Evolutionary conservation across 2,888 invertebrate genomes (phyloP).

Genomic region (Globia sparganii): DNA sequence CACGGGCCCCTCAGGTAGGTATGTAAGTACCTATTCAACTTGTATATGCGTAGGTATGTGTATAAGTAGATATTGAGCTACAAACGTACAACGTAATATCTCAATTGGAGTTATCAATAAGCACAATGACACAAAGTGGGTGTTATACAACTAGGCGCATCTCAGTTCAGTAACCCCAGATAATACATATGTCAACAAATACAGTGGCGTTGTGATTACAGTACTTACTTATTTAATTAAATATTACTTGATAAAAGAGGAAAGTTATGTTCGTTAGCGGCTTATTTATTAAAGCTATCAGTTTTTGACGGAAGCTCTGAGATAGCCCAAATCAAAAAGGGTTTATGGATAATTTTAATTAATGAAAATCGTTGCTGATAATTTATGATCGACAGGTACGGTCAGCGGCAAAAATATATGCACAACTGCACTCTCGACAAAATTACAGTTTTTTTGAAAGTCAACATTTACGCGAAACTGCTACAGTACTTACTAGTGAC

Average conservation of each 20-base stretch:
- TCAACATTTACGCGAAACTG: not conserved
- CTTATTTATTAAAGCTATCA: conserved; percentile 20
- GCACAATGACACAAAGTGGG: conserved; percentile 51
- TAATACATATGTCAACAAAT: conserved; percentile 70
- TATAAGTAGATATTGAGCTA: not conserved
- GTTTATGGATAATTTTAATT: conserved; percentile 16
- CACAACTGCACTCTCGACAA: not conserved
- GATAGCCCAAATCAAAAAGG: conserved; percentile 32
- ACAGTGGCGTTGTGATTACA: conserved; percentile 54
- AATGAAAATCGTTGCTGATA: conserved; percentile 6
- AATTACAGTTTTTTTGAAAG: not conserved
- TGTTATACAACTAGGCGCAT: conserved; percentile 65
- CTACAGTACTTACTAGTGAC: not conserved
- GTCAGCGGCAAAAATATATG: not conserved
- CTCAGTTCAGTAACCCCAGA: conserved; percentile 75
- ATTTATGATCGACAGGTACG: not conserved
- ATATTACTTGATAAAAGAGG: conserved; percentile 17
- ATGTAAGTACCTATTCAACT: not conserved
- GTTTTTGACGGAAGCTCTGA: conserved; percentile 22
- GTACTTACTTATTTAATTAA: conserved; percentile 29
- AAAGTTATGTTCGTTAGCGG: conserved; percentile 24
- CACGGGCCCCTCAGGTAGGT: too few species aligned
- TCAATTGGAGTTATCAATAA: conserved; percentile 57
- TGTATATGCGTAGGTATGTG: not conserved
- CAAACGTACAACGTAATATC: conserved; percentile 45